phyloP scores from a whole-genome alignment of 2,113 vertebrate genomes.

The Apodemus speciosus region DNA sequence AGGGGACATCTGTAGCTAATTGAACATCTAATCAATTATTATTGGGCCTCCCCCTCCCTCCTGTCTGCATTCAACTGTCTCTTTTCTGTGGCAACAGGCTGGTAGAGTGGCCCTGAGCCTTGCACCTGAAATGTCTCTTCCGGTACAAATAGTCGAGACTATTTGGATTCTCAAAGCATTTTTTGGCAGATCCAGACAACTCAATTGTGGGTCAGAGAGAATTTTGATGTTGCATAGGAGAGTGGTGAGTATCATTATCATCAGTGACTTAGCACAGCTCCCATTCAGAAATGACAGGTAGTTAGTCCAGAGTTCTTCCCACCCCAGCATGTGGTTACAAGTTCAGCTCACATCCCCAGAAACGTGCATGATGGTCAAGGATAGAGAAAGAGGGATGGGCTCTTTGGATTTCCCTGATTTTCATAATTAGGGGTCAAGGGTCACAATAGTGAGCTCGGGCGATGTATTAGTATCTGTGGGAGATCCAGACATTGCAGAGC shows the following conservation, averaged over 20 bases:
- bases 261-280: background rate
- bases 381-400: background rate
- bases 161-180: background rate
- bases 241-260: background rate
- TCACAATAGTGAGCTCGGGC: background rate
- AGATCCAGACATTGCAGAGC: background rate
- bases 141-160: background rate
- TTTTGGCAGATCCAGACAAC: background rate
- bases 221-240: background rate
- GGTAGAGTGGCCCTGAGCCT: constrained; percentile 54
- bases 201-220: background rate
- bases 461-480: background rate
- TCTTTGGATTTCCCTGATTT: background rate
- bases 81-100: constrained; percentile 64
- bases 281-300: background rate
- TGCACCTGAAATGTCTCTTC: constrained; percentile 39
- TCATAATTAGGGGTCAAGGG: background rate
- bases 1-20: constrained; percentile 79
- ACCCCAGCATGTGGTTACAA: background rate
- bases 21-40: constrained; percentile 75
- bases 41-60: constrained; percentile 33
- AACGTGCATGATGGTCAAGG: background rate
- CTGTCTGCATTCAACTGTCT: constrained; percentile 55
- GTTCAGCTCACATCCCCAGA: background rate
- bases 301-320: background rate